phyloP scores from a whole-genome alignment of 1,140 invertebrate species.

The Sipha flava region DNA sequence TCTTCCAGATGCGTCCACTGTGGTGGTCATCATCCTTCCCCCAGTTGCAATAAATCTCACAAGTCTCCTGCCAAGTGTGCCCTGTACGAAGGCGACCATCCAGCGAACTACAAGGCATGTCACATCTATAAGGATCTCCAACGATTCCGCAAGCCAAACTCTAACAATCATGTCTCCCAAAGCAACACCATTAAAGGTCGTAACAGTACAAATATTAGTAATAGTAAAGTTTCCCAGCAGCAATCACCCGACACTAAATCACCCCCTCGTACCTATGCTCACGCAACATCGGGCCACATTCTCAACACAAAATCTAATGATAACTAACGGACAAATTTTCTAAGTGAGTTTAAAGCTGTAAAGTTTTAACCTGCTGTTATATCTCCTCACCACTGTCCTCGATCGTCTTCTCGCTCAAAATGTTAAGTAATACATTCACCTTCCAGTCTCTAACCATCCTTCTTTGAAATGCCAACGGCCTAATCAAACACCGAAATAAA shows the following conservation, averaged over 20 bases:
- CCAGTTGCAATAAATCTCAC: slow-evolving; percentile 42
- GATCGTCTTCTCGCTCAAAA: not conserved
- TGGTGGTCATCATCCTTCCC: slow-evolving; percentile 38
- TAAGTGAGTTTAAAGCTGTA: too few relatives aligned
- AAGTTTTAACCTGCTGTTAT: not conserved
- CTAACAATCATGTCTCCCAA: not conserved
- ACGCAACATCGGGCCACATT: not conserved
- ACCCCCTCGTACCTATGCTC: not conserved
- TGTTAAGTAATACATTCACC: too few relatives aligned
- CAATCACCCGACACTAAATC: not conserved
- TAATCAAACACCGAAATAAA: slow-evolving; percentile 35
- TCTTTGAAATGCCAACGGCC: slow-evolving; percentile 36
- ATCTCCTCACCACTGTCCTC: not conserved
- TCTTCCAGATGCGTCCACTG: slow-evolving; percentile 42
- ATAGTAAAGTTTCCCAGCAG: not conserved
- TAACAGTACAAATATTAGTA: not conserved
- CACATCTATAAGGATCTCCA: not conserved
- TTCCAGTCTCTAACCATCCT: too few relatives aligned
- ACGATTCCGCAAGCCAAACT: not conserved
- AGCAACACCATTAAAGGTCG: not conserved
- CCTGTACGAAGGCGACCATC: slow-evolving; percentile 41
- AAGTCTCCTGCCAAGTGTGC: slow-evolving; percentile 41
- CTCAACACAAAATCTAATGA: not conserved
- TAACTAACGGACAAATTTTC: not conserved
- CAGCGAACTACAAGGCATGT: slow-evolving; percentile 43